Evolutionary conservation across 2,797 vertebrate genomes (phyloP).

Genomic region (Morelia viridis): DNA sequence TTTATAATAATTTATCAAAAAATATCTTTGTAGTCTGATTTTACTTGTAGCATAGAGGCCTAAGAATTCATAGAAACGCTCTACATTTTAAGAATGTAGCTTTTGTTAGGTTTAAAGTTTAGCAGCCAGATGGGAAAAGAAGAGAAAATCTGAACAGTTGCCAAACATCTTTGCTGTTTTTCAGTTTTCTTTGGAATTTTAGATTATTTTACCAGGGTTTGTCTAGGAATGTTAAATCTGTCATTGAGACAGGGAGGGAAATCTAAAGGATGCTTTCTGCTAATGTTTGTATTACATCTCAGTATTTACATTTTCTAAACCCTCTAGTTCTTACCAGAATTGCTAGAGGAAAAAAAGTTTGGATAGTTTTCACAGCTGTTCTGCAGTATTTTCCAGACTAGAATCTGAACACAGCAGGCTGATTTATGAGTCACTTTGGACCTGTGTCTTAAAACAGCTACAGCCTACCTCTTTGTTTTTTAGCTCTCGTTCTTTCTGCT

Average conservation of each 20-base stretch:
- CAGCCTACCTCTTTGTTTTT: conserved; percentile 85
- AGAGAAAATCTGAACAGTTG: conserved; percentile 31
- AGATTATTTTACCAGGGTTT: conserved; percentile 48
- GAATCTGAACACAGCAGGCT: conserved; percentile 83
- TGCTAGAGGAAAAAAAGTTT: conserved; percentile 59
- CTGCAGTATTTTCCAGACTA: conserved; percentile 83
- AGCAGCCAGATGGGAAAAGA: conserved; percentile 14
- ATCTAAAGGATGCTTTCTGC: conserved; percentile 66
- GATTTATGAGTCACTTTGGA: conserved; percentile 92
- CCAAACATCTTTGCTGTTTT: conserved; percentile 39
- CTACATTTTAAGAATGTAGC: conserved; percentile 14
- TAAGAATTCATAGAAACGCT: conserved; percentile 34
- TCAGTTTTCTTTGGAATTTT: conserved; percentile 55
- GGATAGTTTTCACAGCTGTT: conserved; percentile 80
- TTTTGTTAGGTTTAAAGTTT: conserved; percentile 35
- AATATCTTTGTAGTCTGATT: conserved; percentile 44
- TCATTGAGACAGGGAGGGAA: conserved; percentile 50
- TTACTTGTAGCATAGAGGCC: not conserved
- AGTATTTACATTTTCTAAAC: conserved; percentile 70
- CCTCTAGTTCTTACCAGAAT: conserved; percentile 58
- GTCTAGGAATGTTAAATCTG: conserved; percentile 57
- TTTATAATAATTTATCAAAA: conserved; percentile 46
- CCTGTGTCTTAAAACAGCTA: conserved; percentile 88
- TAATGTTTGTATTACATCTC: conserved; percentile 68
- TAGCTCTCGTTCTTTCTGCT: conserved; percentile 90